Percentiles rank a stretch among this genome's conserved stretches.
phyloP scores from a whole-genome alignment of 2,797 vertebrate genomes.

The Malurus leucopterus region DNA sequence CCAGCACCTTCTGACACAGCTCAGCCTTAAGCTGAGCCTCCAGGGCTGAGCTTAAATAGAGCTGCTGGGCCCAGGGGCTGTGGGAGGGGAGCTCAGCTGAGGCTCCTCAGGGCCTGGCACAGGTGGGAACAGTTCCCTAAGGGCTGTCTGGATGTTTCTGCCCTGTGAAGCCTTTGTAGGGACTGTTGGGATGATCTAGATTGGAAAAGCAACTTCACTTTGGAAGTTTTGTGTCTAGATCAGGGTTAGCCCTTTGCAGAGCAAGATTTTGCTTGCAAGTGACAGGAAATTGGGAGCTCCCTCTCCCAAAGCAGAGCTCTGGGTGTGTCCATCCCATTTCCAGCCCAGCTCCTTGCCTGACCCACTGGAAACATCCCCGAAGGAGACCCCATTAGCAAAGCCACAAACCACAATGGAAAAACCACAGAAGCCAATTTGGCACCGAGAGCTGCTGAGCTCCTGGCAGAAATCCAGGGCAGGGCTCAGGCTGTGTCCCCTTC shows the following conservation, averaged over 20 bases:
- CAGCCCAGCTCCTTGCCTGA: conserved; percentile 19
- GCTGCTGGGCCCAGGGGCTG: neutral
- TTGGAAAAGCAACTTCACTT: neutral
- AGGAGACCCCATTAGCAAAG: conserved; percentile 49
- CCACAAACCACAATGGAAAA: conserved; percentile 59
- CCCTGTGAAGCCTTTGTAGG: neutral
- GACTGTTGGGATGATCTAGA: neutral
- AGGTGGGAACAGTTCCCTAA: neutral
- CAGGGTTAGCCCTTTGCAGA: neutral
- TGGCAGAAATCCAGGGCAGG: conserved; percentile 8
- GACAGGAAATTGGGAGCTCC: neutral
- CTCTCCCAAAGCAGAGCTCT: neutral
- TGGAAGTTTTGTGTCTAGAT: neutral
- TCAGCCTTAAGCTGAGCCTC: neutral
- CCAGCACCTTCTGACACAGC: neutral
- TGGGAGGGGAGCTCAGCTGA: neutral
- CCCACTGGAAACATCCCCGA: conserved; percentile 23
- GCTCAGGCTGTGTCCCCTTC: neutral
- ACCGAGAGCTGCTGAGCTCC: conserved; percentile 34
- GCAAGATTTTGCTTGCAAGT: neutral
- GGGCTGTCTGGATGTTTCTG: neutral
- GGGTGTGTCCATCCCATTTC: neutral
- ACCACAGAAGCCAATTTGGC: conserved; percentile 53
- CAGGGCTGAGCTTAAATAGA: neutral
- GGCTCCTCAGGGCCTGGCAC: neutral